phyloP scores from a whole-genome alignment of 1,140 invertebrate genomes.

The Achatina immaculata region DNA sequence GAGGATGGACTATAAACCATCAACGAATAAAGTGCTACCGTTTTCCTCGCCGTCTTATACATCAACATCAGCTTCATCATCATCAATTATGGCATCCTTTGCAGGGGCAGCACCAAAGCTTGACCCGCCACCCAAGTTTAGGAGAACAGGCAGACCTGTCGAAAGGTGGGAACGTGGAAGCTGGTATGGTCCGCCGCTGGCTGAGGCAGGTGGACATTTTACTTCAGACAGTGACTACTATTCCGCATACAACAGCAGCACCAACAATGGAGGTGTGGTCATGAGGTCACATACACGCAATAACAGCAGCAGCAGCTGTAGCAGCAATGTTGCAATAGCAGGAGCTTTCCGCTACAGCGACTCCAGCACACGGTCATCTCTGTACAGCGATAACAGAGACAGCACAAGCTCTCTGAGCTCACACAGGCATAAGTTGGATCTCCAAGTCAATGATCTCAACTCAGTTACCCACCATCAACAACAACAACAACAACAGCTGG shows the following conservation, averaged over 20 bases:
- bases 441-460: slow-evolving; percentile 46
- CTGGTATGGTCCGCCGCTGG: slow-evolving; percentile 26
- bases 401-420: slow-evolving; percentile 20
- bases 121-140: slow-evolving; percentile 57
- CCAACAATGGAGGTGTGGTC: not conserved
- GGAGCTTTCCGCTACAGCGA: slow-evolving; percentile 38
- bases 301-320: slow-evolving; percentile 16
- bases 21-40: not conserved
- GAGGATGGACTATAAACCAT: slow-evolving; percentile 11
- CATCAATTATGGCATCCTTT: not conserved
- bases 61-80: not conserved
- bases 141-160: slow-evolving; percentile 19
- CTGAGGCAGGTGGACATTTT: not conserved
- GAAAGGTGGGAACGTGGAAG: slow-evolving; percentile 34
- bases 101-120: slow-evolving; percentile 53
- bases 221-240: slow-evolving; percentile 45
- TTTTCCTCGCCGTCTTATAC: not conserved
- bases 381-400: slow-evolving; percentile 44
- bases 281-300: slow-evolving; percentile 26
- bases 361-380: slow-evolving; percentile 31
- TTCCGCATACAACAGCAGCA: slow-evolving; percentile 37
- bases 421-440: slow-evolving; percentile 34
- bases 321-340: not conserved
- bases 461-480: slow-evolving; percentile 7
- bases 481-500: not conserved